A percentile compares a stretch with the other conserved stretches of the same genome.
phyloP scores from a whole-genome alignment of 2,113 vertebrate genomes.

The Machaerirhynchus nigripectus region DNA sequence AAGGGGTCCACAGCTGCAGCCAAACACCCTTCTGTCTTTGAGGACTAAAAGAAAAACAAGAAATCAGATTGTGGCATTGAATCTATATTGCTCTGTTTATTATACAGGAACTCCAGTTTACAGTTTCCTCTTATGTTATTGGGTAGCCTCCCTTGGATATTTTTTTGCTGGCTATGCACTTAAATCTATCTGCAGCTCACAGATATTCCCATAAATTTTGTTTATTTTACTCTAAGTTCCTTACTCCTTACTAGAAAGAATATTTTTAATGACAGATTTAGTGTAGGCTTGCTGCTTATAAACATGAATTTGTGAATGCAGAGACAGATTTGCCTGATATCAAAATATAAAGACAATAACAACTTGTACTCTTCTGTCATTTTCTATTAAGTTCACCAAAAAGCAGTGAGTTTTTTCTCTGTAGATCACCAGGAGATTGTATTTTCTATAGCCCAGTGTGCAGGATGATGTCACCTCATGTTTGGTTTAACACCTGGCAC shows the following conservation, averaged over 20 bases:
- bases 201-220: slow-evolving; percentile 4
- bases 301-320: not conserved
- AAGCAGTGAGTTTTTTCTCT: not conserved
- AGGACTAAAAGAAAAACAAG: not conserved
- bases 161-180: slow-evolving; percentile 10
- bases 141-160: not conserved
- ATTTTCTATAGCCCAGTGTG: not conserved
- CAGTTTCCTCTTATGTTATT: not conserved
- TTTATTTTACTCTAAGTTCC: slow-evolving; percentile 2
- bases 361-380: not conserved
- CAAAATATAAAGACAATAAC: not conserved
- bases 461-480: not conserved
- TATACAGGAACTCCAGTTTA: not conserved
- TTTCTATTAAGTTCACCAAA: not conserved
- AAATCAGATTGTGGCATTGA: not conserved
- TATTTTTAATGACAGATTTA: not conserved
- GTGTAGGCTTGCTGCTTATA: not conserved
- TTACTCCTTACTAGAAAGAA: not conserved
- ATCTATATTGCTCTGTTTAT: not conserved
- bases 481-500: slow-evolving; percentile 9
- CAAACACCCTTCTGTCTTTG: not conserved
- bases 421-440: not conserved
- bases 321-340: not conserved
- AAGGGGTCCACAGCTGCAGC: not conserved
- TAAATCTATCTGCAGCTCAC: not conserved